A percentile compares a stretch with the other conserved stretches of the same genome.
Evolutionary conservation across 2,888 invertebrate species (phyloP).

Genomic region (Galerucella pusilla): DNA sequence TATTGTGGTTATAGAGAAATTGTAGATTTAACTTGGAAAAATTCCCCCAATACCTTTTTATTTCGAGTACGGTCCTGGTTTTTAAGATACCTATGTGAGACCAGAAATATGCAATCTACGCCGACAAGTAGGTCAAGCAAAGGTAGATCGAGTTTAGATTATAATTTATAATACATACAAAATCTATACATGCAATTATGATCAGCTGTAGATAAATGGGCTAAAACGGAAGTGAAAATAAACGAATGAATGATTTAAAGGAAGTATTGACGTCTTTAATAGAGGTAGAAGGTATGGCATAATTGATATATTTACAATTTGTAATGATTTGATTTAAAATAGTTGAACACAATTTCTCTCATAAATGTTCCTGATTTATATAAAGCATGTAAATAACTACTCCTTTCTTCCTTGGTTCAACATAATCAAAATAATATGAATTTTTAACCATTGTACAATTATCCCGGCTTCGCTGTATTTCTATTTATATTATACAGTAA

Average conservation of each 20-base stretch:
- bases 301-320: neutral
- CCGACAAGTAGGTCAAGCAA: conserved; percentile 28
- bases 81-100: neutral
- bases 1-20: no score
- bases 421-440: no score
- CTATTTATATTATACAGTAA: no score
- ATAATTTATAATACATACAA: conserved; percentile 19
- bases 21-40: no score
- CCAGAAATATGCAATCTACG: conserved; percentile 15
- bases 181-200: conserved; percentile 19
- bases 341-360: no score
- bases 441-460: no score
- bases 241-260: conserved; percentile 3
- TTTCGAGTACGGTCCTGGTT: conserved; percentile 8
- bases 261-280: conserved; percentile 4
- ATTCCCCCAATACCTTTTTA: neutral
- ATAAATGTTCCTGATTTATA: no score
- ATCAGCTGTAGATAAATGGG: conserved; percentile 32
- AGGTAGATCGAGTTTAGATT: conserved; percentile 26
- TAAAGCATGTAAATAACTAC: no score
- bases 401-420: no score
- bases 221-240: conserved; percentile 14
- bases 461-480: no score
- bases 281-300: conserved; percentile 4
- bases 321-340: no score